These are phyloP conservation scores for Diadumene lineata DNA, from an alignment of 92 coral and sea anemone genomes.

Conservation along the genomic window DNA sequence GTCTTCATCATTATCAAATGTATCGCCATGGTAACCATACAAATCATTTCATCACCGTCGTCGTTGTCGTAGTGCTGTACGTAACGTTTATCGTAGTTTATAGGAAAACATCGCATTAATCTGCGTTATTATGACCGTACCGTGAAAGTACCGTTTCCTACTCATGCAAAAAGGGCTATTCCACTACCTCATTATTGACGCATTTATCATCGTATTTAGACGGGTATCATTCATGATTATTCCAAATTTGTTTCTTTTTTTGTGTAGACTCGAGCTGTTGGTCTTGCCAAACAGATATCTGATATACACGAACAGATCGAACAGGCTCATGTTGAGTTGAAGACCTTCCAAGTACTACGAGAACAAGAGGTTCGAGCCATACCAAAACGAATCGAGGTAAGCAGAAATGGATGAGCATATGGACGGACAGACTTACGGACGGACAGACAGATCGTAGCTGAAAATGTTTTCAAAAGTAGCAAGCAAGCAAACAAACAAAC, in stretches of 20 bases:
- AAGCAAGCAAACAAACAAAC: neutral
- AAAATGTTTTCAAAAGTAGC: too few relatives aligned
- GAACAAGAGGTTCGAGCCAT: slow-evolving; percentile 83
- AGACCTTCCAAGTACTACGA: slow-evolving; percentile 84
- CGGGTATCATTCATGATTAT: neutral
- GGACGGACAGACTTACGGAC: neutral
- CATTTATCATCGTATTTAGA: too few relatives aligned
- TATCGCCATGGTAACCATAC: too few relatives aligned
- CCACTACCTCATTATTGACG: too few relatives aligned
- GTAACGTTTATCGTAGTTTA: too few relatives aligned
- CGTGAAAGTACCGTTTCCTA: too few relatives aligned
- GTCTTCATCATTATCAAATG: too few relatives aligned
- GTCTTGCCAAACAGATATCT: slow-evolving; percentile 83
- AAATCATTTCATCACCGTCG: too few relatives aligned
- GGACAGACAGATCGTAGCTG: neutral
- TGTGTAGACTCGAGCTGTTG: slow-evolving; percentile 92
- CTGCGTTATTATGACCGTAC: too few relatives aligned
- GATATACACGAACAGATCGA: slow-evolving; percentile 94
- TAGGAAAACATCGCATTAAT: too few relatives aligned
- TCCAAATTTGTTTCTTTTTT: neutral
- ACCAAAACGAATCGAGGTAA: slow-evolving; percentile 93
- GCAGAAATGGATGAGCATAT: neutral
- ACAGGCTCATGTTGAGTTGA: slow-evolving; percentile 87
- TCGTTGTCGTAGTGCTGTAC: too few relatives aligned
- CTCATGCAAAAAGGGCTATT: too few relatives aligned